These are phyloP conservation scores for Cairina moschata DNA, from an alignment of 2,113 vertebrate species.

Conservation along the genomic window DNA sequence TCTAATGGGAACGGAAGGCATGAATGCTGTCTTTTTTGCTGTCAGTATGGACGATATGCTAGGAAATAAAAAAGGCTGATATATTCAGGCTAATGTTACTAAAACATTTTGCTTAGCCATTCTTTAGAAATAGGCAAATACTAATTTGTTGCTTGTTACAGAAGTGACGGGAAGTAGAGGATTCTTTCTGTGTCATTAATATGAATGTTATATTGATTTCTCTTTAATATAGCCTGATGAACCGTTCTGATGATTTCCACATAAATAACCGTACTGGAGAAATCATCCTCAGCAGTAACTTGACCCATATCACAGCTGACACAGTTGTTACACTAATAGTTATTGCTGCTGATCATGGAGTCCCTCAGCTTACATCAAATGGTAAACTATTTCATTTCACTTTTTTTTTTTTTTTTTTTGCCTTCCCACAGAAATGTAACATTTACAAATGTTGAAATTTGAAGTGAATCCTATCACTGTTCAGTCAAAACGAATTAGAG, in stretches of 20 bases:
- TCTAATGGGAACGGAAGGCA: not conserved
- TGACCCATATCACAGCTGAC: conserved; percentile 66
- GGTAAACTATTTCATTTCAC: conserved; percentile 61
- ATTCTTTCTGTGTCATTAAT: not conserved
- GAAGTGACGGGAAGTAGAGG: not conserved
- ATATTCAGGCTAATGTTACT: not conserved
- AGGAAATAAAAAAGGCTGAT: not conserved
- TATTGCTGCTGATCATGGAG: conserved; percentile 76
- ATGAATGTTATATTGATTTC: not conserved
- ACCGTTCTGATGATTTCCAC: conserved; percentile 62
- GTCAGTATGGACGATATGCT: not conserved
- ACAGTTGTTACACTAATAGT: conserved; percentile 64
- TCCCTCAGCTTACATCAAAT: conserved; percentile 67
- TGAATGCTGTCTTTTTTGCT: not conserved
- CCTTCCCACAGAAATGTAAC: not conserved
- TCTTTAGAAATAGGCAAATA: not conserved
- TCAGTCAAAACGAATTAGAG: not conserved
- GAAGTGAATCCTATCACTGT: not conserved
- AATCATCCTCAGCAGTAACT: conserved; percentile 72
- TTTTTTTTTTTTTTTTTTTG: not conserved
- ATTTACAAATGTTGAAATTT: not conserved
- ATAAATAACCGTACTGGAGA: conserved; percentile 74
- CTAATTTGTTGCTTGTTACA: not conserved
- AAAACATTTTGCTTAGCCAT: not conserved
- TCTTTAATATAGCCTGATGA: conserved; percentile 68